Conservation (phyloP, 2,888 invertebrate genomes). For the Athalia rosae region DNA sequence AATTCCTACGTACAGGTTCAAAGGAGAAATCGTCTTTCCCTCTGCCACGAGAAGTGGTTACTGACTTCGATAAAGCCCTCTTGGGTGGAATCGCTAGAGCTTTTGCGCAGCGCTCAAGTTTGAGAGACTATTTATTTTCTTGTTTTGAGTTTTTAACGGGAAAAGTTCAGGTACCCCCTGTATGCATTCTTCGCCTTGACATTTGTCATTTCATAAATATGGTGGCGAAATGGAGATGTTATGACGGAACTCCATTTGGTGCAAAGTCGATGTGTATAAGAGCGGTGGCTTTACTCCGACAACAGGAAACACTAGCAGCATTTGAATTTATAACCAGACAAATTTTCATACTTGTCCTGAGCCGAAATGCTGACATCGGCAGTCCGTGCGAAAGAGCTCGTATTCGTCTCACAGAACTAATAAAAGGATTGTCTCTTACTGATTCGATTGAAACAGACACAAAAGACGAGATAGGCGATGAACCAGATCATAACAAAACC, state of each 20-base stretch:
- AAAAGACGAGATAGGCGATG: conserved; percentile 41
- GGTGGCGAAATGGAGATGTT: conserved; percentile 26
- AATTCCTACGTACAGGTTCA: conserved; percentile 48
- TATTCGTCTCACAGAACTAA: background rate
- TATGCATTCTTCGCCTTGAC: conserved; percentile 11
- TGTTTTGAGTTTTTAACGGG: background rate
- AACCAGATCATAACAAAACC: background rate
- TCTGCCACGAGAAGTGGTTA: conserved; percentile 46
- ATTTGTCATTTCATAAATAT: conserved; percentile 31
- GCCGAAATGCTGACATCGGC: conserved; percentile 13
- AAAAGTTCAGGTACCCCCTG: background rate
- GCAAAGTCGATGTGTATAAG: background rate
- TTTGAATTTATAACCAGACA: conserved; percentile 7
- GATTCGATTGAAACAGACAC: background rate
- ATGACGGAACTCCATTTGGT: conserved; percentile 3
- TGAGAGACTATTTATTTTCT: background rate
- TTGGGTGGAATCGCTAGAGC: conserved; percentile 47
- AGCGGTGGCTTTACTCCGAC: conserved; percentile 9
- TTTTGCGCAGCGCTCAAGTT: conserved; percentile 15
- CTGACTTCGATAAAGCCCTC: conserved; percentile 51
- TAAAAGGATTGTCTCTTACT: conserved; percentile 1
- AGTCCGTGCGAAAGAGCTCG: conserved; percentile 9
- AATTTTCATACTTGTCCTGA: conserved; percentile 15
- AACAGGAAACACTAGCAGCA: conserved; percentile 4
- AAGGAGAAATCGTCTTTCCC: conserved; percentile 46